Evolutionary conservation across 1,140 invertebrate genomes (phyloP).

Genomic region (Potamilus streckersoni): DNA sequence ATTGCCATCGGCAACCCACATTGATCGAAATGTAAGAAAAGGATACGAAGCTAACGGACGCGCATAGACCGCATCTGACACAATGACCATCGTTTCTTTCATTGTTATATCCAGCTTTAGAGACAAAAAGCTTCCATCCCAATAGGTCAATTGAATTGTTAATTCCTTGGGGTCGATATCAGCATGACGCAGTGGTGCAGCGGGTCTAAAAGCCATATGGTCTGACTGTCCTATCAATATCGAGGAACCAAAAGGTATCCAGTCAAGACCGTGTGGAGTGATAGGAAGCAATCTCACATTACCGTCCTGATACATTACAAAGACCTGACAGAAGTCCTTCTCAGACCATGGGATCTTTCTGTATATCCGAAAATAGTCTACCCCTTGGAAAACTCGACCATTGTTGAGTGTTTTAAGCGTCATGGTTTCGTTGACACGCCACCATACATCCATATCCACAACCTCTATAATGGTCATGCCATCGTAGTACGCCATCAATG

Average conservation of each 20-base stretch:
- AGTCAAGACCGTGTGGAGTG: slow-evolving; percentile 51
- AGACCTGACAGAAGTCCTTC: slow-evolving; percentile 38
- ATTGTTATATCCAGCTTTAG: slow-evolving; percentile 26
- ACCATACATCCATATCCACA: slow-evolving; percentile 51
- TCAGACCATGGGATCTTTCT: slow-evolving; percentile 33
- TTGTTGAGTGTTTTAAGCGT: slow-evolving; percentile 18
- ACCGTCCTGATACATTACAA: slow-evolving; percentile 54
- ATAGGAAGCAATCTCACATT: slow-evolving; percentile 42
- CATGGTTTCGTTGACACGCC: slow-evolving; percentile 46
- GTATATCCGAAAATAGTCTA: slow-evolving; percentile 38
- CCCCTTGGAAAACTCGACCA: slow-evolving; percentile 4
- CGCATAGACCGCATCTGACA: slow-evolving; percentile 24
- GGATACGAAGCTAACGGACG: slow-evolving; percentile 11
- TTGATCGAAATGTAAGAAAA: slow-evolving; percentile 48
- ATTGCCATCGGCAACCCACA: slow-evolving; percentile 49
- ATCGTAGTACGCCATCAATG: slow-evolving; percentile 24
- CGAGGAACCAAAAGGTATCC: slow-evolving; percentile 56
- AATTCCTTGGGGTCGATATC: slow-evolving; percentile 31
- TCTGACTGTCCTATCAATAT: slow-evolving; percentile 46
- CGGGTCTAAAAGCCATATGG: slow-evolving; percentile 29
- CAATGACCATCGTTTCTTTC: slow-evolving; percentile 30
- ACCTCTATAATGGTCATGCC: slow-evolving; percentile 38
- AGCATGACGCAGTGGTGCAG: slow-evolving; percentile 34
- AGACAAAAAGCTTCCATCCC: slow-evolving; percentile 30
- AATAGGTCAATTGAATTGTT: slow-evolving; percentile 31